Evolutionary conservation across 37 sponge, comb jelly and placozoan genomes (phyloP), one percentile per base, ranked within the genome.

Genomic region (Chondrilla cf. caribensis): DNA sequence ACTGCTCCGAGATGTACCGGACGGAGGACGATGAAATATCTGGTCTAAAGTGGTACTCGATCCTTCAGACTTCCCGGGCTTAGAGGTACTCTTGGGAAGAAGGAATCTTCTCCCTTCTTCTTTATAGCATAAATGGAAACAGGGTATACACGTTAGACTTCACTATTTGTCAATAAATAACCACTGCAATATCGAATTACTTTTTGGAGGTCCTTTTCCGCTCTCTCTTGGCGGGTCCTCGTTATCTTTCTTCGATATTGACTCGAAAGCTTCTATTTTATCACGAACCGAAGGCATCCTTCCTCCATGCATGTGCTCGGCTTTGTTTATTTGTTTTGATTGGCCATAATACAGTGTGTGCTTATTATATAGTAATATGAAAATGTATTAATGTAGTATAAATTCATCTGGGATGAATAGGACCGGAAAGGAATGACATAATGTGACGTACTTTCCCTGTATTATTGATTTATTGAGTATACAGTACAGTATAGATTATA

Each of bases 321-420:
- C 64, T 62, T 73, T 73, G 76, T 73, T 38, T 73, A 73, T 42
- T 73, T 73, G 76, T 73, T 73, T 73, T 73, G 76, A 73, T 73
- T 40, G 76, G 76, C 25, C 76, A 33, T 18, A 1, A 33, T 33
- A 7, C 1, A 67, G 6, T 47, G 11, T 47, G 11, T 47, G 51
- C n/a, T n/a, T n/a, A n/a, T n/a, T n/a, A n/a, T n/a, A n/a, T n/a
- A n/a, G n/a, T n/a, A n/a, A n/a, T n/a, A n/a, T n/a, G n/a, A n/a
- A n/a, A n/a, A n/a, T n/a, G n/a, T n/a, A n/a, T n/a, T n/a, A n/a
- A n/a, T n/a, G n/a, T n/a, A n/a, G n/a, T n/a, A n/a, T n/a, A n/a
- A n/a, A n/a, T n/a, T n/a, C n/a, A n/a, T n/a, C n/a, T n/a, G n/a
- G n/a, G n/a, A n/a, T n/a, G n/a, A n/a, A n/a, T n/a, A n/a, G n/a